Evolutionary conservation across 92 coral and sea anemone species (phyloP).

Genomic region (Epizoanthus illoricatus): DNA sequence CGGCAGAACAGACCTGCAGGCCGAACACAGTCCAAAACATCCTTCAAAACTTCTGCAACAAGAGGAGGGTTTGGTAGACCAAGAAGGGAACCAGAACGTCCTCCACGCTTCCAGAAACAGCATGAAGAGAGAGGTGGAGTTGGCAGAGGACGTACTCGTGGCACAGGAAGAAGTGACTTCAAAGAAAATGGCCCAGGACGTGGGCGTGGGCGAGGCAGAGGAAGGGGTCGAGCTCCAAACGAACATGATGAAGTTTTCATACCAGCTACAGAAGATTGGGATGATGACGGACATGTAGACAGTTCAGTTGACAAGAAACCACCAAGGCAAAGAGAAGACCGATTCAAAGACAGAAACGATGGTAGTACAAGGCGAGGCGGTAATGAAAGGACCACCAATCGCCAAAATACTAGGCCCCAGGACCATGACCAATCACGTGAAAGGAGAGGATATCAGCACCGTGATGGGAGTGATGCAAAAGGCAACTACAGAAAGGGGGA

Average conservation of each 20-base stretch:
- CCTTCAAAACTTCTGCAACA: conserved; percentile 54
- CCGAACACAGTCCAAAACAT: conserved; percentile 47
- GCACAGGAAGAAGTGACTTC: conserved; percentile 54
- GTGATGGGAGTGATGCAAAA: conserved; percentile 49
- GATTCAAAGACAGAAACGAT: conserved; percentile 38
- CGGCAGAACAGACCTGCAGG: conserved; percentile 35
- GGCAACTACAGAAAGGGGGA: conserved; percentile 75
- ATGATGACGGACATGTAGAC: conserved; percentile 57
- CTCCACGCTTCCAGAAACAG: conserved; percentile 97
- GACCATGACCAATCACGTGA: conserved; percentile 36
- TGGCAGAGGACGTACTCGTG: conserved; percentile 64
- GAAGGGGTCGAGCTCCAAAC: conserved; percentile 57
- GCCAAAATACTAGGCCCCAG: conserved; percentile 22
- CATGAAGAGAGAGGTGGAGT: conserved; percentile 80
- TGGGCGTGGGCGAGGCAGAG: conserved; percentile 54
- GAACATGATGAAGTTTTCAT: conserved; percentile 45
- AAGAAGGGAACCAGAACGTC: conserved; percentile 81
- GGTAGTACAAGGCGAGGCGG: conserved; percentile 17
- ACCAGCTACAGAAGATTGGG: conserved; percentile 95
- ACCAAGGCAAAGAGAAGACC: conserved; percentile 35
- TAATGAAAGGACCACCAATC: conserved; percentile 17
- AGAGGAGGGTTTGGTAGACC: conserved; percentile 64
- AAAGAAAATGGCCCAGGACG: conserved; percentile 63
- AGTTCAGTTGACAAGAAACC: conserved; percentile 36
- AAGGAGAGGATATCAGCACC: conserved; percentile 43